phyloP scores from a whole-genome alignment of 2,113 vertebrate genomes.

The Plecotus auritus region DNA sequence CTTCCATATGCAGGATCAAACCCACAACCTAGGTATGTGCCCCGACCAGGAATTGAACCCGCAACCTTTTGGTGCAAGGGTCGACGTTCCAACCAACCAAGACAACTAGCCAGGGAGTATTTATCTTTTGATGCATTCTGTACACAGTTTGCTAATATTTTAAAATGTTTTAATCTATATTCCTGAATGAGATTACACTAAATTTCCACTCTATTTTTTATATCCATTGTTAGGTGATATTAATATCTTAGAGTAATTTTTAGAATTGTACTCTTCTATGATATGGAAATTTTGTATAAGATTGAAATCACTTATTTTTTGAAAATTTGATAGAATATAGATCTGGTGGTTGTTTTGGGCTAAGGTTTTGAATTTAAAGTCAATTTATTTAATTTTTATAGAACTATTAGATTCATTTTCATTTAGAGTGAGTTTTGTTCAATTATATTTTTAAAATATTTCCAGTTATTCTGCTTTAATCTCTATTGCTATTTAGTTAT shows the following conservation, averaged over 20 bases:
- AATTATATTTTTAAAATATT: background rate
- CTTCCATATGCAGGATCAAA: too few relatives aligned
- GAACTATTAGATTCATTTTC: background rate
- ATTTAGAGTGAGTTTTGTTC: background rate
- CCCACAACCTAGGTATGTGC: too few relatives aligned
- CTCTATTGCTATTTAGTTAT: background rate
- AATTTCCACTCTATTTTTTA: background rate
- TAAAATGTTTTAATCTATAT: background rate
- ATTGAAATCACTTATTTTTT: background rate
- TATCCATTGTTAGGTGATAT: background rate
- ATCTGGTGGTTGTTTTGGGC: background rate
- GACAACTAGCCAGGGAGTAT: background rate
- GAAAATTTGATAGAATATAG: background rate
- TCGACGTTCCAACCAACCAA: too few relatives aligned
- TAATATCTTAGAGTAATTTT: background rate
- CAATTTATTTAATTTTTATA: background rate
- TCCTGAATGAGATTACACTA: background rate
- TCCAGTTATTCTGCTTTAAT: background rate
- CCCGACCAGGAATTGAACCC: too few relatives aligned
- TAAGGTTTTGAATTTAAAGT: background rate
- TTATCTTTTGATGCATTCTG: background rate
- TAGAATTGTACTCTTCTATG: background rate
- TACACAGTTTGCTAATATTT: background rate
- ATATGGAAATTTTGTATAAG: background rate
- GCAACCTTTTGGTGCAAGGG: too few relatives aligned